Evolutionary conservation across 2,888 invertebrate genomes (phyloP), one percentile per base, ranked within the genome.

Genomic region (Asteroscopus sphinx): DNA sequence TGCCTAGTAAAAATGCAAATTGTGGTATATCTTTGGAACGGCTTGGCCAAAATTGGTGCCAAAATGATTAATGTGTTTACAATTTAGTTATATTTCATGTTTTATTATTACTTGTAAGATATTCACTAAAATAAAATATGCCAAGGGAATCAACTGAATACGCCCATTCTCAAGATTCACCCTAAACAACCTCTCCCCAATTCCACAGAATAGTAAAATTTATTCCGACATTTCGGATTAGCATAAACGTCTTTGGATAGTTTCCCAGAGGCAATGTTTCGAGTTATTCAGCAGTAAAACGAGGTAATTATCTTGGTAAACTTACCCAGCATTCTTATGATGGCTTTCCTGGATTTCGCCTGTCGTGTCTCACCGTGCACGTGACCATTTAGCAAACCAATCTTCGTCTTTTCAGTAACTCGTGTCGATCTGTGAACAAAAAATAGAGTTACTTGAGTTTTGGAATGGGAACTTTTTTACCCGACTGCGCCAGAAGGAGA

Each of bases 311-410:
- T 28, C 16, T 13, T 6, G 12, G 12, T 32, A 21, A 36, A 73
- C 95, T 95, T 93, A 98, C 98, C 96, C 57, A 98, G 91, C 97
- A 98, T 98, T 76, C 96, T 93, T 53, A 98, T 96, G 52, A 97
- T 96, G 15, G 96, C 96, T 80, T 95, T 96, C 70, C 97, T 95
- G 12, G 96, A 96, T 78, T 97, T 96, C 1, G 95, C 95, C 76
- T 96, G 96, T 21, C 95, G 94, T 0, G 95, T 95, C 77, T 96
- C 96, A 9, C 96, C 96, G 77, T 97, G 96, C 28, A 96, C 95
- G 28, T 96, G 96, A 1, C 96, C 94, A 45, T 92, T 93, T 17
- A 93, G 81, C 2, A 92, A 68, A 0, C 90, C 88, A 25, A 88
- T 63, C 74, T 92, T 91, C 2, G 89, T 88, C 76, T 89, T 92